These are phyloP conservation scores for Zeus faber DNA, from an alignment of 2,113 vertebrate species.

Conservation along the genomic window DNA sequence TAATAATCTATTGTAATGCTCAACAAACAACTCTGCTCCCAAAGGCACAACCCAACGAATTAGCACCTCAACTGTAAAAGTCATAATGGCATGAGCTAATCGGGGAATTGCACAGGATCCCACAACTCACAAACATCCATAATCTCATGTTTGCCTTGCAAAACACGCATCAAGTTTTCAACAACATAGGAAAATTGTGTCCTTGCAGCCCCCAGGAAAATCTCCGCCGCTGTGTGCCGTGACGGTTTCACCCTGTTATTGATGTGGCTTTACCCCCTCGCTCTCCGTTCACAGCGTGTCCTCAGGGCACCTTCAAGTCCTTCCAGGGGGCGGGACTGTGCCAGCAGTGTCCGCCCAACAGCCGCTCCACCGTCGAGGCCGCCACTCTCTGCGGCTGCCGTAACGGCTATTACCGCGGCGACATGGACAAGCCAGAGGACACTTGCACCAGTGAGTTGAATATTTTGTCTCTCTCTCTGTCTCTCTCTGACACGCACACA, in stretches of 20 bases:
- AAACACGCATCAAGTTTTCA: too few relatives aligned
- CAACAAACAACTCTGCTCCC: too few relatives aligned
- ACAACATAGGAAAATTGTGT: too few relatives aligned
- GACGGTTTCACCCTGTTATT: not conserved
- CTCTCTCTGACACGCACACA: not conserved
- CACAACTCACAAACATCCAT: too few relatives aligned
- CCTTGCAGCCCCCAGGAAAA: too few relatives aligned
- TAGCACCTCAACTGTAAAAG: too few relatives aligned
- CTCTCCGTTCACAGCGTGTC: conserved; percentile 80
- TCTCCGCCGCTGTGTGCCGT: too few relatives aligned
- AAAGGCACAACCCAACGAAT: too few relatives aligned
- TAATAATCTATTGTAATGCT: too few relatives aligned
- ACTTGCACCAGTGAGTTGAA: conserved; percentile 92
- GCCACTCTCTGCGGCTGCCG: conserved; percentile 89
- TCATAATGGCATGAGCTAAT: too few relatives aligned
- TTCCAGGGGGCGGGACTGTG: conserved; percentile 87
- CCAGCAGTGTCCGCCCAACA: conserved; percentile 88
- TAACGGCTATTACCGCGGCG: conserved; percentile 91
- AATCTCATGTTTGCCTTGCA: too few relatives aligned
- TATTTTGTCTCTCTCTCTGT: conserved; percentile 1
- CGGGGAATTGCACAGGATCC: too few relatives aligned
- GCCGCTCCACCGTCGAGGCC: conserved; percentile 87
- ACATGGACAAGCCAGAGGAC: conserved; percentile 85
- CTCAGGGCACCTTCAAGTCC: conserved; percentile 93
- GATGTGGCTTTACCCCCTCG: conserved; percentile 1